Conservation (phyloP, 2,888 invertebrate species). For the Lottia scabra region DNA sequence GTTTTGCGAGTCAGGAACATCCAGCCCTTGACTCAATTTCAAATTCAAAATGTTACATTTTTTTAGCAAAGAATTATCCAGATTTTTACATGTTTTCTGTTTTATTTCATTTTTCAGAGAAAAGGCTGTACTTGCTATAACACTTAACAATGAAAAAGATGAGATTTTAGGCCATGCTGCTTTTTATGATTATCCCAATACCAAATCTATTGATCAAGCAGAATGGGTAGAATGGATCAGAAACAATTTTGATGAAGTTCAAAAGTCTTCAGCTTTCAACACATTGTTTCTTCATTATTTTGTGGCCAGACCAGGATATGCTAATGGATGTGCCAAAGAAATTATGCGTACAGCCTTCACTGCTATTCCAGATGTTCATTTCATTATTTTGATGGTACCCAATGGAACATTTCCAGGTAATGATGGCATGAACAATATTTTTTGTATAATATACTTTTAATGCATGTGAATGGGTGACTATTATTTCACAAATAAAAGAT, state of each 20-base stretch:
- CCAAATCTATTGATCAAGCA: constrained; percentile 53
- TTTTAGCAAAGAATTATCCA: too few species aligned
- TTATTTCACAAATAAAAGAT: too few species aligned
- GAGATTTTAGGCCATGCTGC: constrained; percentile 68
- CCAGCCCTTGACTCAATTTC: too few species aligned
- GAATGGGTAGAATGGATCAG: constrained; percentile 64
- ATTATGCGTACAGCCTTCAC: constrained; percentile 67
- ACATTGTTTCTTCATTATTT: constrained; percentile 68
- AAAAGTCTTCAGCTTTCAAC: constrained; percentile 58
- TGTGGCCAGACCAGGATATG: constrained; percentile 65
- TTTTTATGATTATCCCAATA: constrained; percentile 68
- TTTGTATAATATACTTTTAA: too few species aligned
- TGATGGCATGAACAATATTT: too few species aligned
- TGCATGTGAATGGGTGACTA: too few species aligned
- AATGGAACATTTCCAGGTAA: constrained; percentile 55
- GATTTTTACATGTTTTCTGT: too few species aligned
- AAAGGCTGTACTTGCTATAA: constrained; percentile 67
- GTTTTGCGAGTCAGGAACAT: too few species aligned
- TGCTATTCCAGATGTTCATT: constrained; percentile 67
- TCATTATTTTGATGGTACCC: constrained; percentile 63
- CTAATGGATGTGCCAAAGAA: constrained; percentile 64
- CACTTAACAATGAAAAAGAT: constrained; percentile 64
- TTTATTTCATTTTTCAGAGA: constrained; percentile 50
- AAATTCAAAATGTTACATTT: too few species aligned
- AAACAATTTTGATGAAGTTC: constrained; percentile 40